These are phyloP conservation scores for Andrena dorsata DNA, from an alignment of 2,888 invertebrate species.

Conservation along the genomic window DNA sequence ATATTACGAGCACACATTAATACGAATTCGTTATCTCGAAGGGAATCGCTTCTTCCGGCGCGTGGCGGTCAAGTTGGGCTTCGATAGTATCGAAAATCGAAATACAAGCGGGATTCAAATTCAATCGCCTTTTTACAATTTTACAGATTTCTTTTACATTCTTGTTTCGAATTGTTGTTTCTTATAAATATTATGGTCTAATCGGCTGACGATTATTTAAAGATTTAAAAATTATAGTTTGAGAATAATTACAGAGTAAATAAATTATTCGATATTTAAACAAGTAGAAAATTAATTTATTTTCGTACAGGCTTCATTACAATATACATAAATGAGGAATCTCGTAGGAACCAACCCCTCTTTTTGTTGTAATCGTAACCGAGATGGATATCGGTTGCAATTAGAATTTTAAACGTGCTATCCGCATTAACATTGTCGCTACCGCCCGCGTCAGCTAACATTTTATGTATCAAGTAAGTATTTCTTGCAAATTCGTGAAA, in stretches of 20 bases:
- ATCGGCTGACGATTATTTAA: neutral
- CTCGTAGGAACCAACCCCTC: conserved; percentile 86
- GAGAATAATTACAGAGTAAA: neutral
- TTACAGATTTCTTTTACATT: neutral
- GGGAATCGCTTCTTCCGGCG: too few species aligned
- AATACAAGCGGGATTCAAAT: conserved; percentile 9
- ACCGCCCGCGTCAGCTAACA: neutral
- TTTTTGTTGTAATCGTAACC: conserved; percentile 94
- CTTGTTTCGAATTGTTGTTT: neutral
- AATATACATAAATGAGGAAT: neutral
- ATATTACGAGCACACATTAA: neutral
- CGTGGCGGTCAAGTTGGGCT: too few species aligned
- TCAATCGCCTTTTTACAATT: neutral
- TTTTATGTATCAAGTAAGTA: conserved; percentile 1
- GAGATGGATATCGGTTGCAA: conserved; percentile 98
- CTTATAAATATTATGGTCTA: neutral
- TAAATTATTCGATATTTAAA: neutral
- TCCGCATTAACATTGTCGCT: conserved; percentile 76
- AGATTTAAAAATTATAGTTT: neutral
- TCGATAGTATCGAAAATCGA: conserved; percentile 66
- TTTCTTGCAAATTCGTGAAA: neutral
- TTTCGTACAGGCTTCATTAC: conserved; percentile 2
- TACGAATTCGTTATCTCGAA: conserved; percentile 6
- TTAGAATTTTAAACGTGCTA: conserved; percentile 91
- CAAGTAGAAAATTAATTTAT: conserved; percentile 21